Percentiles rank a stretch among this genome's conserved stretches.
Conservation (phyloP, 2,888 invertebrate species). For the Rhagonycha lutea region DNA sequence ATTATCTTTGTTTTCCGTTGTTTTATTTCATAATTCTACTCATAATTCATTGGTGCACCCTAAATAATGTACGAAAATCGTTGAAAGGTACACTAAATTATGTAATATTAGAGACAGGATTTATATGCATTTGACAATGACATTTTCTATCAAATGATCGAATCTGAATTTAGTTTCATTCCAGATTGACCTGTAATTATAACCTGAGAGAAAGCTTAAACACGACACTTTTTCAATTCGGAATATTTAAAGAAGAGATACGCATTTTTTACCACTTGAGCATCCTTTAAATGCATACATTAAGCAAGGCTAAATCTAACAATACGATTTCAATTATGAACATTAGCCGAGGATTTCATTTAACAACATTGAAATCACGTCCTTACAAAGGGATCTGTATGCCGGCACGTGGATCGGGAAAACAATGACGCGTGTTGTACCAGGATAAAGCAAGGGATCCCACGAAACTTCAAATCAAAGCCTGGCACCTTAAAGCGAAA, state of each 20-base stretch:
- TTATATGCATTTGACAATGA: no score
- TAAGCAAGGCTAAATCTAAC: slow-evolving; percentile 17
- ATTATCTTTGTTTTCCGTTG: no score
- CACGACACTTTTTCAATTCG: not conserved
- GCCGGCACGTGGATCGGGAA: slow-evolving; percentile 51
- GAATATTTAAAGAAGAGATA: not conserved
- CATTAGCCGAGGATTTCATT: slow-evolving; percentile 50
- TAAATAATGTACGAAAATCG: no score
- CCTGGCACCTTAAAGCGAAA: not conserved
- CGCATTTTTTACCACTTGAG: not conserved
- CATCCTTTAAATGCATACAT: not conserved
- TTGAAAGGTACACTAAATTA: no score
- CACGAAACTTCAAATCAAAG: not conserved
- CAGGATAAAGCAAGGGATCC: slow-evolving; percentile 14
- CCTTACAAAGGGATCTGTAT: slow-evolving; percentile 50
- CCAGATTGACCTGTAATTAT: not conserved
- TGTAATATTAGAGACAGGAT: no score
- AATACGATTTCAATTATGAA: slow-evolving; percentile 53
- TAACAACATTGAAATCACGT: slow-evolving; percentile 51
- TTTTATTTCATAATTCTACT: no score
- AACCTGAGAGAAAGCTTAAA: not conserved
- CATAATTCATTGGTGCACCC: no score
- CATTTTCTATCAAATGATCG: no score
- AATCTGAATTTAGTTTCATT: no score
- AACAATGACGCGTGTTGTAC: slow-evolving; percentile 51